Evolutionary conservation across 2,113 vertebrate genomes (phyloP).

Genomic region (Sturnira hondurensis): DNA sequence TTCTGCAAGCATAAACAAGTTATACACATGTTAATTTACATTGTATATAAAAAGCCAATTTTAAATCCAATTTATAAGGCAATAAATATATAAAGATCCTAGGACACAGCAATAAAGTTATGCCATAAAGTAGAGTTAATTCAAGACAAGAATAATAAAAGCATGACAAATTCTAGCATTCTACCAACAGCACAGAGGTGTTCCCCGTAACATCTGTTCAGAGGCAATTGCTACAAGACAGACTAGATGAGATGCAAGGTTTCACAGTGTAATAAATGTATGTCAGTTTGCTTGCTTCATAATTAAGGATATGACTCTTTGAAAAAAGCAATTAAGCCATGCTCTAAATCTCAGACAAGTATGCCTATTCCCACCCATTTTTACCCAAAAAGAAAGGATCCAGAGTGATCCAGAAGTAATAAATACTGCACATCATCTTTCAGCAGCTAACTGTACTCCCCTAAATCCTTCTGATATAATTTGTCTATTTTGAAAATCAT

Average conservation of each 20-base stretch:
- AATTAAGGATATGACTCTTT: constrained; percentile 80
- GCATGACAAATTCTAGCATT: constrained; percentile 81
- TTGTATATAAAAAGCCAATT: constrained; percentile 79
- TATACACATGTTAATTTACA: constrained; percentile 82
- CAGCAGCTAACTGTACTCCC: background rate
- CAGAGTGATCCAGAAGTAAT: background rate
- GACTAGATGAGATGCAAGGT: constrained; percentile 81
- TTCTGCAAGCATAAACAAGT: constrained; percentile 79
- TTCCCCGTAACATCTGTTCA: constrained; percentile 82
- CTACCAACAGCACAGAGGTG: constrained; percentile 77
- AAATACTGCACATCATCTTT: background rate
- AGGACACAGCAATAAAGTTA: constrained; percentile 79
- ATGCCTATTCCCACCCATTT: background rate
- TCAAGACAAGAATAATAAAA: constrained; percentile 82
- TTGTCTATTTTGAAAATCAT: constrained; percentile 4
- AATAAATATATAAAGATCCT: constrained; percentile 77
- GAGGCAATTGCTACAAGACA: constrained; percentile 79
- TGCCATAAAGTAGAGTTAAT: constrained; percentile 80
- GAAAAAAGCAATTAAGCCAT: constrained; percentile 68
- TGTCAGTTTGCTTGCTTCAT: constrained; percentile 79
- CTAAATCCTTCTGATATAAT: background rate
- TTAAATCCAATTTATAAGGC: constrained; percentile 77
- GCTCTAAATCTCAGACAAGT: constrained; percentile 67
- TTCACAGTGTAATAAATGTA: constrained; percentile 75
- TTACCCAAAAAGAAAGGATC: constrained; percentile 18